These are phyloP conservation scores for Sitta europaea DNA, from an alignment of 2,113 vertebrate genomes.

Conservation along the genomic window DNA sequence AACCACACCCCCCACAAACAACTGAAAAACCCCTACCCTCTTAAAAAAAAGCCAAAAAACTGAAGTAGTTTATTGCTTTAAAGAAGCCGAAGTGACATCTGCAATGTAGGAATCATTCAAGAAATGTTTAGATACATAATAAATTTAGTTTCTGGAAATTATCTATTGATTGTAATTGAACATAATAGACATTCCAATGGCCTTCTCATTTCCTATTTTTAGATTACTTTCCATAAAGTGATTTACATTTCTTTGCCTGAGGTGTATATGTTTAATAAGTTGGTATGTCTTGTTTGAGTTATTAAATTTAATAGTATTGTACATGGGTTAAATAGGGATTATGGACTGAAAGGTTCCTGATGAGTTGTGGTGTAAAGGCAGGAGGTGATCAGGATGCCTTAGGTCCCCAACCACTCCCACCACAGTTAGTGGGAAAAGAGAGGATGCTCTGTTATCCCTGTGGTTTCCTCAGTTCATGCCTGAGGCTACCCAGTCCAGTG, in stretches of 20 bases:
- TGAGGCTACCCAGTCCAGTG: background rate
- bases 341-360: background rate
- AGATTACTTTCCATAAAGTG: background rate
- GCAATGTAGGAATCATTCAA: background rate
- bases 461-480: background rate
- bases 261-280: background rate
- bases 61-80: background rate
- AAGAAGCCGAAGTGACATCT: background rate
- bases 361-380: background rate
- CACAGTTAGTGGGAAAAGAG: background rate
- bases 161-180: background rate
- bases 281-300: background rate
- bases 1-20: background rate
- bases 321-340: background rate
- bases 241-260: background rate
- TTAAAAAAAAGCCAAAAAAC: background rate
- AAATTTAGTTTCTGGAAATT: conserved; percentile 1
- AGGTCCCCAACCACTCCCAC: background rate
- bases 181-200: background rate
- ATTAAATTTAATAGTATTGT: background rate
- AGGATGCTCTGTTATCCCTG: background rate
- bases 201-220: background rate
- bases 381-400: background rate
- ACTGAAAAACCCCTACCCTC: rapidly evolving
- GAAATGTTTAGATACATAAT: background rate